A percentile compares a stretch with the other conserved stretches of the same genome.
Conservation (phyloP, 2,113 vertebrate species). For the Ptyas mucosa region DNA sequence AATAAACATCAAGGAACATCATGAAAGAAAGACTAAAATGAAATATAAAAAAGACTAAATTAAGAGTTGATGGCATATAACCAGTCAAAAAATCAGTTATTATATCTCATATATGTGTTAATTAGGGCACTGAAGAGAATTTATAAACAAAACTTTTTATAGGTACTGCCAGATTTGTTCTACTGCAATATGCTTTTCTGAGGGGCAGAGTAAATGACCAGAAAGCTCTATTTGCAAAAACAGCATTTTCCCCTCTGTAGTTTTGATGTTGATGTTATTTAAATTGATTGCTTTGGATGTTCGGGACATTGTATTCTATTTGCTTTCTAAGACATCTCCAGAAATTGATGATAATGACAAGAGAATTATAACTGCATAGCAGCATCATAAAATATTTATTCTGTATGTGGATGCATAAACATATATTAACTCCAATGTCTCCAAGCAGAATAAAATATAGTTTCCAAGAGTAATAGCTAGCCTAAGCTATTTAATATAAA, state of each 20-base stretch:
- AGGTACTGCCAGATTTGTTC: neutral
- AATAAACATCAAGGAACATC: no score
- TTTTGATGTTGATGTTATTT: slow-evolving; percentile 14
- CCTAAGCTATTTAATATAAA: slow-evolving; percentile 42
- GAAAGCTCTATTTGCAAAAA: neutral
- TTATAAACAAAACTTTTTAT: neutral
- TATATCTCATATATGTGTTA: neutral
- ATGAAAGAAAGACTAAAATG: no score
- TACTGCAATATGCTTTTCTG: neutral
- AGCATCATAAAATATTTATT: slow-evolving; percentile 14
- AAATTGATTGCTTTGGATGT: neutral
- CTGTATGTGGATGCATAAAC: neutral
- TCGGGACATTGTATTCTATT: slow-evolving; percentile 11
- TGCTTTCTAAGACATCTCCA: slow-evolving; percentile 2
- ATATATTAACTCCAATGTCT: slow-evolving; percentile 38
- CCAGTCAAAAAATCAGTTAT: neutral
- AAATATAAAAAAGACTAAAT: no score
- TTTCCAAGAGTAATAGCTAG: slow-evolving; percentile 42
- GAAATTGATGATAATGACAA: slow-evolving; percentile 19
- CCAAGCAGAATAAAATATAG: slow-evolving; percentile 34
- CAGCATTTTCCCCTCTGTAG: neutral
- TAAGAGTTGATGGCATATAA: neutral
- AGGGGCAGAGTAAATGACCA: neutral
- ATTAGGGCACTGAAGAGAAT: neutral
- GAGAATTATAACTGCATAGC: slow-evolving; percentile 3